Base-by-base conservation (phyloP, 2,888 invertebrate genomes). In the Callosobruchus maculatus region DNA sequence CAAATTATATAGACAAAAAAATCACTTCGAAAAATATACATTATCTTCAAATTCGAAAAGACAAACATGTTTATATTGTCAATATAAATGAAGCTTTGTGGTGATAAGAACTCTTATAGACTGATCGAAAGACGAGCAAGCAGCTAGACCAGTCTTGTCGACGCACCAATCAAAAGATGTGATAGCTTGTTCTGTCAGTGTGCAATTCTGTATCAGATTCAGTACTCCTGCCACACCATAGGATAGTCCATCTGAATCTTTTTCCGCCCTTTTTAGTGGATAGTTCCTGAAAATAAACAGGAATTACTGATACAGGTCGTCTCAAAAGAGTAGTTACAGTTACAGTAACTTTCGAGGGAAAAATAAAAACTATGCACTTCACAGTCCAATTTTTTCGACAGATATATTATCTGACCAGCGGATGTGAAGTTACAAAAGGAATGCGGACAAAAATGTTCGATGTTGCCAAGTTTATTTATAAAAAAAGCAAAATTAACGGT, bases 101-200 rank as follows among this genome's bases (percentile, higher is more conserved):
- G 95, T 93, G 77, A 98, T 93, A 31, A 98, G 86, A 2, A 98
- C 92, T 67, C 98, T 89, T 4, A 98, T 88, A 74, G 92, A 93
- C 87, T 98, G 98, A 88, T 98, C 98, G 86, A 98, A 97, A 0
- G 97, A 91, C 0, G 96, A 95, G 83, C 96, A 95, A 0, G 97
- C 93, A 5, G 94, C 94, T 2, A 98, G 88, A 0, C 98, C 98
- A 70, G 91, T 88, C 85, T 97, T 97, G 85, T 98, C 97, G 0
- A 92, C 91, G 86, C 95, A 96, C 98, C 98, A 98, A 84, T 97
- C 96, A 79, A 96, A 93, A 13, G 94, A 91, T 83, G 94, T 94
- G 77, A 98, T 92, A 0, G 98, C 98, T 85, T 98, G 98, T 4
- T 93, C 90, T 21, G 97, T 94, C 73, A 98, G 82, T 0, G 93